These are phyloP conservation scores for Drosophila mimica DNA, from an alignment of 2,888 invertebrate species.

Conservation along the genomic window DNA sequence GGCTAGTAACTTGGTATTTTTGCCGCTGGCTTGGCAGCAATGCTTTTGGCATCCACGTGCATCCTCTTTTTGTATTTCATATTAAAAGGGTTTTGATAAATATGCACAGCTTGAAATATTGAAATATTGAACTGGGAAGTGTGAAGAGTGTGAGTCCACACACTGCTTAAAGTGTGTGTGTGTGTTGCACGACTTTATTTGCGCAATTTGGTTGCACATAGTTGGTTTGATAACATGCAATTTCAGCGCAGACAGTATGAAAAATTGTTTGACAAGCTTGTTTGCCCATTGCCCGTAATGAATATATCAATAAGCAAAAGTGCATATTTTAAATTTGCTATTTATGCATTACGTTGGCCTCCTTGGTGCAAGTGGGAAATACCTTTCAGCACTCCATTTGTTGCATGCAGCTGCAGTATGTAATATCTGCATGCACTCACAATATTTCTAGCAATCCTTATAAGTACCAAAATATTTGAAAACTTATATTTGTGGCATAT, in stretches of 20 bases:
- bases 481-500: neutral
- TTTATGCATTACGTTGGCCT: constrained; percentile 6
- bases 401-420: neutral
- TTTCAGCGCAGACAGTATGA: constrained; percentile 53
- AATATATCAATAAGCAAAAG: constrained; percentile 65
- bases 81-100: constrained; percentile 78
- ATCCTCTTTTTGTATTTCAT: constrained; percentile 39
- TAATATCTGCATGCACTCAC: neutral
- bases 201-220: constrained; percentile 78
- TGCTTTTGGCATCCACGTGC: constrained; percentile 66
- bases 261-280: constrained; percentile 37
- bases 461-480: neutral
- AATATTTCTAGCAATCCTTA: neutral
- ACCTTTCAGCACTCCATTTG: neutral
- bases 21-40: constrained; percentile 26
- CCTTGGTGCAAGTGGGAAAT: neutral
- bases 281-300: constrained; percentile 56
- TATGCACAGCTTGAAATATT: constrained; percentile 72
- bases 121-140: constrained; percentile 56
- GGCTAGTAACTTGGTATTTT: constrained; percentile 22
- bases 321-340: constrained; percentile 44
- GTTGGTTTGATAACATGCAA: constrained; percentile 70
- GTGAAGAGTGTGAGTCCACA: constrained; percentile 6
- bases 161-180: constrained; percentile 17
- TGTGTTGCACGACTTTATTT: constrained; percentile 49